Evolutionary conservation across 2,797 vertebrate species (phyloP), one percentile per base, ranked within the genome.

Genomic region (Enteromius anoplus): DNA sequence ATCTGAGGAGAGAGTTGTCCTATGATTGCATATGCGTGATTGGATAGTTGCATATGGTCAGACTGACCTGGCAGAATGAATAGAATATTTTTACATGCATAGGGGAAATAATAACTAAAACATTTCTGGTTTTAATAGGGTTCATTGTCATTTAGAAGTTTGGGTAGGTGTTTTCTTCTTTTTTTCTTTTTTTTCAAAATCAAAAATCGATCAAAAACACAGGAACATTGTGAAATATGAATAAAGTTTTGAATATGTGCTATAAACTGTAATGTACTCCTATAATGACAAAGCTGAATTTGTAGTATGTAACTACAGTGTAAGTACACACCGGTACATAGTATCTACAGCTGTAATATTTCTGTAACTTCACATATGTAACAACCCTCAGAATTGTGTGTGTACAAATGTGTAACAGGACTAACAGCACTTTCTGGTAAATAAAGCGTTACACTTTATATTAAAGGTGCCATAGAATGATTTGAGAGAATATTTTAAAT

Each of bases 1-100:
- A 83, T 83, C n/a, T 14, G 32, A 85, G 62, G 60, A 66, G 49
- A 66, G 47, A 55, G 51, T 45, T 62, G 81, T 65, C 69, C 51
- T 80, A 19, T 76, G 53, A 80, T 70, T 86, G 23, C 53, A 42
- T 77, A 49, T 64, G 29, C 75, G 42, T 81, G 81, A 47, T 84
- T 51, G 60, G 70, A 79, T 75, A 75, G 72, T 49, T 75, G 58
- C 85, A 77, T 75, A 32, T 11, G 29, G 40, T 71, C 75, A 71
- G 69, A 75, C 40, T 73, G 42, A 73, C 58, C 58, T 40, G 32
- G 29, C 34, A 53, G 8, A 65, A 45, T 37, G 15, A 47, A 81
- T 72, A 51, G 40, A 17, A 23, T 47, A 62, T 37, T 12, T 49
- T 9, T 29, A 53, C 19, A 69, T 17, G 9, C 14, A n/a, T 40